Percentiles rank a stretch among this genome's conserved stretches.
Conservation (phyloP, 2,888 invertebrate species). For the Meiosimyza decipiens region DNA sequence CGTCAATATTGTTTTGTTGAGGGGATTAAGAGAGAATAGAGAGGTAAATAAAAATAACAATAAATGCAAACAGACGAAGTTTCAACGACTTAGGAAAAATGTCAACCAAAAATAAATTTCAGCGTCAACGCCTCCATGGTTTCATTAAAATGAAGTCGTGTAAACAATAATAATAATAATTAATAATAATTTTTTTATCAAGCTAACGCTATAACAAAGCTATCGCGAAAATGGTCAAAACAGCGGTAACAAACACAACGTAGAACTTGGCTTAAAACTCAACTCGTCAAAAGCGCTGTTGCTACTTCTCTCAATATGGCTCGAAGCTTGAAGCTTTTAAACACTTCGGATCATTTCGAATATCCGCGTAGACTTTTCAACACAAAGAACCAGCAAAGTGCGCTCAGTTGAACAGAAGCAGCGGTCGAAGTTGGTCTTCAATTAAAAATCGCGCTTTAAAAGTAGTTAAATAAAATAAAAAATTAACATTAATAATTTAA, state of each 20-base stretch:
- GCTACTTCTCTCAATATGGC: neutral
- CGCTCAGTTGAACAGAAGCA: constrained; percentile 52
- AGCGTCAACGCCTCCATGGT: constrained; percentile 20
- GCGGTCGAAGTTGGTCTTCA: constrained; percentile 49
- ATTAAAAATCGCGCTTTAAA: neutral
- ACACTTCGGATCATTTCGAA: neutral
- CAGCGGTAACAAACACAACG: constrained; percentile 35
- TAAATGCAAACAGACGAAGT: no score
- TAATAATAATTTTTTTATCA: neutral
- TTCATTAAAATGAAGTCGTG: neutral
- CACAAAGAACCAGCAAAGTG: constrained; percentile 24
- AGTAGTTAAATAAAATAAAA: neutral
- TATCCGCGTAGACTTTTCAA: constrained; percentile 8
- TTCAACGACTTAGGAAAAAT: neutral
- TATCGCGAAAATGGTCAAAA: constrained; percentile 58
- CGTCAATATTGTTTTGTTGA: constrained; percentile 4
- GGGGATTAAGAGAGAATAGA: neutral
- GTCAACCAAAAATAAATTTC: neutral
- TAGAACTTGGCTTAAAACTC: constrained; percentile 25
- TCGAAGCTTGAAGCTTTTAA: neutral
- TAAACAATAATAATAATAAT: constrained; percentile 5
- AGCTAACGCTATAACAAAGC: constrained; percentile 30
- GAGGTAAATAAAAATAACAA: no score
- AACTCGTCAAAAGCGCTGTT: neutral
- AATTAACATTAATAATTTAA: neutral